Conservation (phyloP, 2,113 vertebrate species). For the Brevimyrus niger region DNA sequence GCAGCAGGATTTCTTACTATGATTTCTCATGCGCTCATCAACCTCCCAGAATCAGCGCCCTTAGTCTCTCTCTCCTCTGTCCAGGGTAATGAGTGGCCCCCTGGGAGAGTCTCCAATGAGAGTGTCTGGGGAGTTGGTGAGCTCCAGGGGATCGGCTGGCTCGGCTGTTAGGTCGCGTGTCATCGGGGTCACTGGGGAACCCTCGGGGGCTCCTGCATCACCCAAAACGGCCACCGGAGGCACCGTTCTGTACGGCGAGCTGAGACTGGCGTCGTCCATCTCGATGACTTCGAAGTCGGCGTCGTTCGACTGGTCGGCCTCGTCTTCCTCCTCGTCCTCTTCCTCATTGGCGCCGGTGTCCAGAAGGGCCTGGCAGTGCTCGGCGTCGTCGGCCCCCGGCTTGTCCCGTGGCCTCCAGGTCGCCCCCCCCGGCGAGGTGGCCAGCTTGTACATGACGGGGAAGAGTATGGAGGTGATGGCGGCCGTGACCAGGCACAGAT, state of each 20-base stretch:
- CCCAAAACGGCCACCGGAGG: background rate
- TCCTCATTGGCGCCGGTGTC: constrained; percentile 50
- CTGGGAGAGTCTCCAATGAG: constrained; percentile 40
- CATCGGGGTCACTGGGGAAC: background rate
- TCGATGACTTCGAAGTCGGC: constrained; percentile 81
- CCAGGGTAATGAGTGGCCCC: constrained; percentile 34
- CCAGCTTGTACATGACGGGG: constrained; percentile 80
- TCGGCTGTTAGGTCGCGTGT: background rate
- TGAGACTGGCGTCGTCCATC: constrained; percentile 65
- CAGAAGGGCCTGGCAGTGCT: constrained; percentile 69
- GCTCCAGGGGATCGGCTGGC: background rate
- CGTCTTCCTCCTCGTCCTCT: constrained; percentile 58
- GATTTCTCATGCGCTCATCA: background rate
- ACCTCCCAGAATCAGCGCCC: background rate
- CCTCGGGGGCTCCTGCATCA: background rate
- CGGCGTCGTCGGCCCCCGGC: constrained; percentile 45
- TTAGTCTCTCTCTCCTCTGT: constrained; percentile 64
- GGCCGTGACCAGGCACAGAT: constrained; percentile 59
- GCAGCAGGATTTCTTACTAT: background rate
- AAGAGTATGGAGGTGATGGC: constrained; percentile 71
- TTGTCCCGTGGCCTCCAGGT: constrained; percentile 27
- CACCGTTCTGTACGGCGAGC: constrained; percentile 46
- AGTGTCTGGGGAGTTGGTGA: constrained; percentile 11
- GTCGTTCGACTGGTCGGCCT: constrained; percentile 69
- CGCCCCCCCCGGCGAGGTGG: constrained; percentile 29